Conservation (phyloP, 2,113 vertebrate species). For the Zosterops hypoxanthus region DNA sequence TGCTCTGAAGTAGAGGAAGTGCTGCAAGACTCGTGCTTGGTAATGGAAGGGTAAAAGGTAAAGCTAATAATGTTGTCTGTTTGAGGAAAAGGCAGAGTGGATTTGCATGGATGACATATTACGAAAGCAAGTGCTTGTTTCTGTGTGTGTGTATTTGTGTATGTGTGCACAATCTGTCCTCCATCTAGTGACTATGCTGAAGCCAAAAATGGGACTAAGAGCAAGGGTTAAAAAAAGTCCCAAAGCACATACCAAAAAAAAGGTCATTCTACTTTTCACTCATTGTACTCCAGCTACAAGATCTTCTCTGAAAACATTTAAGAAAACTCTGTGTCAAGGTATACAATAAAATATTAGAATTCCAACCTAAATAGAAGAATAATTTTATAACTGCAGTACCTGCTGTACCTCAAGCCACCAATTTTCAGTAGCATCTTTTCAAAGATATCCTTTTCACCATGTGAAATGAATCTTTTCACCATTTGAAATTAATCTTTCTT, state of each 20-base stretch:
- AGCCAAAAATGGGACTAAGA: background rate
- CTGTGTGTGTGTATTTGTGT: background rate
- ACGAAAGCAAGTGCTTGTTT: background rate
- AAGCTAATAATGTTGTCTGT: background rate
- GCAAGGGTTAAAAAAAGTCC: background rate
- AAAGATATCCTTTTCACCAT: background rate
- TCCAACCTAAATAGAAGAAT: background rate
- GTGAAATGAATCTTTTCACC: background rate
- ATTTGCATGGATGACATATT: background rate
- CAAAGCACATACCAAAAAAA: background rate
- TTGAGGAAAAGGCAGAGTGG: background rate
- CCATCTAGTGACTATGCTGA: background rate
- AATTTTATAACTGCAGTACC: background rate
- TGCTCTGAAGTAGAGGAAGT: background rate
- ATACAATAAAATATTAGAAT: background rate
- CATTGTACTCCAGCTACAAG: background rate
- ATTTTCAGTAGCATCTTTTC: background rate
- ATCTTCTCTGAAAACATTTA: background rate
- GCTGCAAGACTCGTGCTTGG: background rate
- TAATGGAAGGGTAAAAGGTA: background rate
- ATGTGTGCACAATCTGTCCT: background rate
- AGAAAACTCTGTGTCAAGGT: background rate
- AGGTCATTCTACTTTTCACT: background rate
- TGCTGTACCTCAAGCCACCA: background rate
- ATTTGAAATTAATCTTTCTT: background rate